phyloP scores from a whole-genome alignment of 2,113 vertebrate species.

The Prunella himalayana region DNA sequence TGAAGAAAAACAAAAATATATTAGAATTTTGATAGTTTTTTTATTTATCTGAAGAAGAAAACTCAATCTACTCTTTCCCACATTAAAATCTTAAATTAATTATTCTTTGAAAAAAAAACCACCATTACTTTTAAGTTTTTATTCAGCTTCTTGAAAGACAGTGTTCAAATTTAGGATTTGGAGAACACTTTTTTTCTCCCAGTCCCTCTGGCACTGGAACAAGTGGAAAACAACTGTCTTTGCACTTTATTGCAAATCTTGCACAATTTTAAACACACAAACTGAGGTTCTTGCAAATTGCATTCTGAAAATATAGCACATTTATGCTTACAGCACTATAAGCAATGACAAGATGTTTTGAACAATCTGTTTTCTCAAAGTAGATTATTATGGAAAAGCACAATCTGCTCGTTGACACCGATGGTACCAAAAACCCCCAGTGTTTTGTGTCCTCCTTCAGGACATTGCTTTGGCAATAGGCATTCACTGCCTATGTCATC shows the following conservation, averaged over 20 bases:
- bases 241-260: background rate
- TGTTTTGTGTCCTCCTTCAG: background rate
- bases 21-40: background rate
- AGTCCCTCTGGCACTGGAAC: background rate
- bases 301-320: background rate
- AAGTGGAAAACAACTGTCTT: constrained; percentile 23
- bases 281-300: background rate
- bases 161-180: background rate
- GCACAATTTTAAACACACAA: constrained; percentile 1
- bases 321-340: constrained; percentile 40
- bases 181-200: background rate
- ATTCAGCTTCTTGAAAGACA: background rate
- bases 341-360: constrained; percentile 28
- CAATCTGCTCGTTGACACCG: constrained; percentile 22
- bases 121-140: background rate
- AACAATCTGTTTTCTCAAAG: constrained; percentile 55
- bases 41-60: background rate
- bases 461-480: background rate
- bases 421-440: background rate
- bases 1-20: background rate
- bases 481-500: background rate
- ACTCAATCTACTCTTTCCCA: background rate
- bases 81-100: background rate
- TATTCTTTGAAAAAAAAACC: background rate
- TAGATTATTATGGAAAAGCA: constrained; percentile 11